Evolutionary conservation across 2,113 vertebrate species (phyloP).

Genomic region (Aviceda subcristata): DNA sequence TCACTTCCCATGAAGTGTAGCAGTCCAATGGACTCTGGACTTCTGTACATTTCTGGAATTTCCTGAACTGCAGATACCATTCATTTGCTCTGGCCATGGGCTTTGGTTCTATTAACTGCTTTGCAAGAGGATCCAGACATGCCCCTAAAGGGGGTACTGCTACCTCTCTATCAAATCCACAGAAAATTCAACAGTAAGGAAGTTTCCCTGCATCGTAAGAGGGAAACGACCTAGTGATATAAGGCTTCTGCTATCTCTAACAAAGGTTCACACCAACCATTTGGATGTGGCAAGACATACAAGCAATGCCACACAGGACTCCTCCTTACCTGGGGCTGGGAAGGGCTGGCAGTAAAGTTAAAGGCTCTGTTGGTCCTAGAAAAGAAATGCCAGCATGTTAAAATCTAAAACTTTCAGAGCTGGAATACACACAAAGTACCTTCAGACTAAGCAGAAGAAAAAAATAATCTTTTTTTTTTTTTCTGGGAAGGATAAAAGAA

Average conservation of each 20-base stretch:
- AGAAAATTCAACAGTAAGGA: neutral
- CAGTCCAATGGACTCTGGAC: neutral
- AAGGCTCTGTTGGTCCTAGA: conserved; percentile 75
- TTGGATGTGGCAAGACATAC: neutral
- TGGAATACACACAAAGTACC: neutral
- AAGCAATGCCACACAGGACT: neutral
- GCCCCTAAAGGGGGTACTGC: neutral
- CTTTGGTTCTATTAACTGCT: neutral
- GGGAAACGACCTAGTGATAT: neutral
- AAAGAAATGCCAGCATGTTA: conserved; percentile 1
- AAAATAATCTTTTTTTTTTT: neutral
- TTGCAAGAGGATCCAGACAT: neutral
- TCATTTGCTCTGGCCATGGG: neutral
- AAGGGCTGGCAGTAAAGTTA: conserved; percentile 80
- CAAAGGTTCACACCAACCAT: neutral
- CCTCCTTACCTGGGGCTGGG: conserved; percentile 80
- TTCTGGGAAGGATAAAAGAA: neutral
- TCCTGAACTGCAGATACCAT: neutral
- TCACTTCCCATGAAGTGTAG: neutral
- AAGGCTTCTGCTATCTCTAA: neutral
- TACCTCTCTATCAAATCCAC: neutral
- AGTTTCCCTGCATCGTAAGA: neutral
- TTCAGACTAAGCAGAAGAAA: neutral
- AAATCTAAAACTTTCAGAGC: neutral
- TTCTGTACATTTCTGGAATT: neutral